Percentiles rank a stretch among this genome's conserved stretches.
Conservation (phyloP, 35 echinoderm and acorn worm genomes). For the Stichopus chloronotus region DNA sequence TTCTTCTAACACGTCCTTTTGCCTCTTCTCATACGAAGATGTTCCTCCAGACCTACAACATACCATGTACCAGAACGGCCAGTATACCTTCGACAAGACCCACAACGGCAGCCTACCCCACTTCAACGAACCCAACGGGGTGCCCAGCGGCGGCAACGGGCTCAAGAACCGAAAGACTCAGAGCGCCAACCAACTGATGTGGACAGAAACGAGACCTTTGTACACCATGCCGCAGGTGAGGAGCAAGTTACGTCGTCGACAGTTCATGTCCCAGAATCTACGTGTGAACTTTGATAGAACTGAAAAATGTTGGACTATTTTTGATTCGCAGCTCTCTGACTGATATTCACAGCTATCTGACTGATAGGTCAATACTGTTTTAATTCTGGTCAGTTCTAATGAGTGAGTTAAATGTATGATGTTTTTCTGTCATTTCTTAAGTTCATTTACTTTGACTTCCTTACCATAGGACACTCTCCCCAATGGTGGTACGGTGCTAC, state of each 20-base stretch:
- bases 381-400: no score
- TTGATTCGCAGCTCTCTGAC: no score
- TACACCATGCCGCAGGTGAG: constrained; percentile 86
- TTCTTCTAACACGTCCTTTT: not conserved
- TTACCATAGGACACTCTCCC: constrained; percentile 13
- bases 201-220: constrained; percentile 73
- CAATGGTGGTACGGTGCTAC: constrained; percentile 36
- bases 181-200: constrained; percentile 31
- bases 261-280: not conserved
- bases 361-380: no score
- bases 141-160: not conserved
- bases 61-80: constrained; percentile 23
- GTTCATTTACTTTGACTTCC: not conserved
- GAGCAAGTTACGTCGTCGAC: no score
- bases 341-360: no score
- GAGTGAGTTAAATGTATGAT: no score
- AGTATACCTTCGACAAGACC: constrained; percentile 29
- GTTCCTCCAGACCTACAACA: constrained; percentile 43
- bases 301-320: not conserved
- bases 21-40: not conserved
- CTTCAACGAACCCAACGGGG: constrained; percentile 43
- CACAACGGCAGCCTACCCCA: constrained; percentile 39
- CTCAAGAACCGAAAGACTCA: constrained; percentile 7
- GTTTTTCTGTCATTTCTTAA: no score
- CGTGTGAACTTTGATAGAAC: not conserved